Evolutionary conservation across 2,888 invertebrate genomes (phyloP).

Genomic region (Drosophila meridiana): DNA sequence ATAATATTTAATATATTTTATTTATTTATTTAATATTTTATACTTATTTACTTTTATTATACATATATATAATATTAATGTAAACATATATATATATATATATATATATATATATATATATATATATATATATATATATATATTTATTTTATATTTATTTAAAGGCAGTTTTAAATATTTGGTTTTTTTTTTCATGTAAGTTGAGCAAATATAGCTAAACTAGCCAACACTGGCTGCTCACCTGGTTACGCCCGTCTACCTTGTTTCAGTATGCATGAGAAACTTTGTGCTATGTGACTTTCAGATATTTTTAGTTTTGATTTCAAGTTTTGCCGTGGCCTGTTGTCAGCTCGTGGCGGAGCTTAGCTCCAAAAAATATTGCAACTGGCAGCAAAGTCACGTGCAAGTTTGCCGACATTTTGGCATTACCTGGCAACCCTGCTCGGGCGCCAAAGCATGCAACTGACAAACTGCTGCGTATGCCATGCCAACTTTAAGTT

Average conservation of each 20-base stretch:
- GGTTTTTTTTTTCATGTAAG: background rate
- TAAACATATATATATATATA: no score
- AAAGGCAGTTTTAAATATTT: background rate
- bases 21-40: no score
- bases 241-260: constrained; percentile 13
- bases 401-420: constrained; percentile 78
- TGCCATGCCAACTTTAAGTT: constrained; percentile 36
- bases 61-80: no score
- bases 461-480: constrained; percentile 41
- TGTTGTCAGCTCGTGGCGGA: constrained; percentile 62
- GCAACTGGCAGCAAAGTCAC: constrained; percentile 75
- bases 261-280: constrained; percentile 32
- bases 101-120: no score
- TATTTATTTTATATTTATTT: no score
- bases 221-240: constrained; percentile 12
- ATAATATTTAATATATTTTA: no score
- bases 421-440: constrained; percentile 42
- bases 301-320: constrained; percentile 78
- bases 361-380: constrained; percentile 70
- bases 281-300: constrained; percentile 75
- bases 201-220: background rate
- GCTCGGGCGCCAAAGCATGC: constrained; percentile 36
- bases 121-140: no score
- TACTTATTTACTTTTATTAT: no score
- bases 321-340: constrained; percentile 64